A percentile compares a stretch with the other conserved stretches of the same genome.
phyloP scores from a whole-genome alignment of 2,113 vertebrate species.

The Dipodomys ordii region DNA sequence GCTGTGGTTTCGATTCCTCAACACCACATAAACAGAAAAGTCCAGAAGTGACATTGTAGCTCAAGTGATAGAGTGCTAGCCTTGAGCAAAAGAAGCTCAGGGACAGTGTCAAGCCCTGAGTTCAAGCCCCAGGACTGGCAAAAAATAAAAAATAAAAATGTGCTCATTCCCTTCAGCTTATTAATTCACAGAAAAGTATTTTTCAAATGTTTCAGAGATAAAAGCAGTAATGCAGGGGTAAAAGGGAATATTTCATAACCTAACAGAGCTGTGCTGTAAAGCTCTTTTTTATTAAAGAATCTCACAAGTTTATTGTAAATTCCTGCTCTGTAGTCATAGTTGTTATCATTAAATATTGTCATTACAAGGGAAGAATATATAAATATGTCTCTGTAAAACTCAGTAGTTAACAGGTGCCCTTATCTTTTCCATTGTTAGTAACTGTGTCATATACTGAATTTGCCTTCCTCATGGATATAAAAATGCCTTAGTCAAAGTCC shows the following conservation, averaged over 20 bases:
- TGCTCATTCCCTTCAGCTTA: constrained; percentile 68
- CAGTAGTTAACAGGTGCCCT: neutral
- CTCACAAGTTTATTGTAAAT: neutral
- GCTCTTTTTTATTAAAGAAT: neutral
- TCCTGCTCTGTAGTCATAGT: neutral
- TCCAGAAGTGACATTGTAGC: too few species aligned
- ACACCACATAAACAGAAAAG: too few species aligned
- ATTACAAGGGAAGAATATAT: neutral
- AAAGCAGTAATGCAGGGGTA: constrained; percentile 73
- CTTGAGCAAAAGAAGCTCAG: too few species aligned
- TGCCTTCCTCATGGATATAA: neutral
- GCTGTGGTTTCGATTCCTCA: too few species aligned
- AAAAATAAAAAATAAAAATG: too few species aligned
- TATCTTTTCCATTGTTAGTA: neutral
- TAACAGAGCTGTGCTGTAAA: neutral
- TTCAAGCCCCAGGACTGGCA: too few species aligned
- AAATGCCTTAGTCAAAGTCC: neutral
- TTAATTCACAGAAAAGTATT: constrained; percentile 87
- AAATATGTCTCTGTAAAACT: constrained; percentile 5
- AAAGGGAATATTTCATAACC: neutral
- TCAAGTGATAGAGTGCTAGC: too few species aligned
- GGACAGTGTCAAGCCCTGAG: too few species aligned
- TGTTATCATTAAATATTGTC: neutral
- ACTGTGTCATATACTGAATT: neutral
- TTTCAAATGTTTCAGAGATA: constrained; percentile 87